Conservation (phyloP, 2,113 vertebrate genomes). For the Nothobranchius furzeri region DNA sequence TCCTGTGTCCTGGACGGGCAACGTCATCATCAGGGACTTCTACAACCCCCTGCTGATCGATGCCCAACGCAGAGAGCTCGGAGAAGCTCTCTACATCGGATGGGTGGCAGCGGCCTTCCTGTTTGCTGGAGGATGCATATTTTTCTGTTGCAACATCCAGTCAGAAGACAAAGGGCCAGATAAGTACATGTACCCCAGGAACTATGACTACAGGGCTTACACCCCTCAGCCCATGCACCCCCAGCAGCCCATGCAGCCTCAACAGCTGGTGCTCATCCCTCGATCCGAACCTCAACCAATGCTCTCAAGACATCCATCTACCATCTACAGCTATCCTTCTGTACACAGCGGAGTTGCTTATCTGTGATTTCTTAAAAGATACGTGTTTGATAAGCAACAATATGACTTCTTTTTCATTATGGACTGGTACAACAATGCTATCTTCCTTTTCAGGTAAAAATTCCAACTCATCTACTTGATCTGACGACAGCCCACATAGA, state of each 20-base stretch:
- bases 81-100: constrained; percentile 82
- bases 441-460: constrained; percentile 21
- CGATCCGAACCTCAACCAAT: constrained; percentile 31
- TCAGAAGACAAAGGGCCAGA: constrained; percentile 42
- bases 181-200: constrained; percentile 60
- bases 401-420: background rate
- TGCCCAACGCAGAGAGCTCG: constrained; percentile 81
- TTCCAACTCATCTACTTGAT: background rate
- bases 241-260: constrained; percentile 47
- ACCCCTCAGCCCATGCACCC: constrained; percentile 59
- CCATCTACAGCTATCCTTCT: constrained; percentile 73
- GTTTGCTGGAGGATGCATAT: constrained; percentile 77
- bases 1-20: constrained; percentile 81
- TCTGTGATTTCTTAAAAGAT: constrained; percentile 53
- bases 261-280: constrained; percentile 55
- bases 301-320: constrained; percentile 59
- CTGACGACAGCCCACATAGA: background rate
- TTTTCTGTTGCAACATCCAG: constrained; percentile 69
- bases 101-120: constrained; percentile 79
- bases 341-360: constrained; percentile 65
- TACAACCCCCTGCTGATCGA: constrained; percentile 80
- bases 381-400: background rate
- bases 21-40: constrained; percentile 80
- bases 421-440: background rate
- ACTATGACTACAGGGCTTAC: constrained; percentile 62